A percentile compares a stretch with the other conserved stretches of the same genome.
These are phyloP conservation scores for Candoia aspera DNA, from an alignment of 2,113 vertebrate genomes.

Conservation along the genomic window DNA sequence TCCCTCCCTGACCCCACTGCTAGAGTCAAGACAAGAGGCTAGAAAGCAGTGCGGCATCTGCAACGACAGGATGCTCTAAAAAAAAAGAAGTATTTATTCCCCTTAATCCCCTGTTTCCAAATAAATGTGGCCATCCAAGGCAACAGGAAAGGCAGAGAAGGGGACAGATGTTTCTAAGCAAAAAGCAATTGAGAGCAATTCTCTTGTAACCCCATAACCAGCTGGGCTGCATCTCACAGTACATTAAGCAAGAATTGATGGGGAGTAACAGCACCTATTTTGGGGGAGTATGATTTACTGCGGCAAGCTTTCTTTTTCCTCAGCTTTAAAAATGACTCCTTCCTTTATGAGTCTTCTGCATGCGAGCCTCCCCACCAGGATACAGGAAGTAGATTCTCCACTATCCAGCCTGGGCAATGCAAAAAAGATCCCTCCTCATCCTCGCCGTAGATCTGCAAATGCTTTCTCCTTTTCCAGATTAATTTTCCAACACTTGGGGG, in stretches of 20 bases:
- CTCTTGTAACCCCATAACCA: neutral
- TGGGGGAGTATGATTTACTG: accelerated
- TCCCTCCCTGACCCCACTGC: neutral
- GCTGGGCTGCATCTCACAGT: neutral
- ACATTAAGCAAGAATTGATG: neutral
- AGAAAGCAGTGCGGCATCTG: accelerated
- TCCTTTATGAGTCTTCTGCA: accelerated
- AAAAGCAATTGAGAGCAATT: neutral
- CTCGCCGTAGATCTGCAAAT: constrained; percentile 24
- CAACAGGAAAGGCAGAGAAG: neutral
- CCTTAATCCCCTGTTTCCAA: constrained; percentile 8
- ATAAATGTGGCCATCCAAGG: neutral
- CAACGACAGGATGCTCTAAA: neutral
- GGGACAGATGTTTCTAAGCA: neutral
- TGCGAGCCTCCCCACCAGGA: constrained; percentile 2
- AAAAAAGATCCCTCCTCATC: constrained; percentile 12
- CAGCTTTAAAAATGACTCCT: neutral
- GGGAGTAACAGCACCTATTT: constrained; percentile 8
- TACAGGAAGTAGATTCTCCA: neutral
- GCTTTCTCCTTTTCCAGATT: constrained; percentile 51
- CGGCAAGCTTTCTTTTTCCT: neutral
- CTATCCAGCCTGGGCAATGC: constrained; percentile 29
- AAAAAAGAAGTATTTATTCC: accelerated
- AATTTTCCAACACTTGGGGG: constrained; percentile 45
- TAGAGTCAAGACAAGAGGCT: neutral